phyloP scores from a whole-genome alignment of 2,113 vertebrate species.

The Thamnophis sirtalis region DNA sequence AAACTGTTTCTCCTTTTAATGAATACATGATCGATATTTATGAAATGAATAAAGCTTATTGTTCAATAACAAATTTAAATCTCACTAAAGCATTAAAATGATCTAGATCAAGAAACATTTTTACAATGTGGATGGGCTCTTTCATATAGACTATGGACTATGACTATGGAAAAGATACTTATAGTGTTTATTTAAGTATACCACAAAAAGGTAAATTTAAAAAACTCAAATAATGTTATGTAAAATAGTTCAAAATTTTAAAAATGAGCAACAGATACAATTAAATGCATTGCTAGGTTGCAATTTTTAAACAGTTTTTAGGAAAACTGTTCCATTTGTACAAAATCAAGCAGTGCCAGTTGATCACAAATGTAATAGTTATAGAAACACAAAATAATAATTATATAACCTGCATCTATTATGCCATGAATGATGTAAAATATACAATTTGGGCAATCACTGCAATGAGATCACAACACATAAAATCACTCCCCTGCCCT shows the following conservation, averaged over 20 bases:
- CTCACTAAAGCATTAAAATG: neutral
- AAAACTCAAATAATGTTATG: neutral
- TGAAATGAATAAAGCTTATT: neutral
- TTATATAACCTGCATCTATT: neutral
- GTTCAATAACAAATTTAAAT: neutral
- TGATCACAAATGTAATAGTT: neutral
- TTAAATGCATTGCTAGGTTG: neutral
- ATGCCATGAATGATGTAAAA: neutral
- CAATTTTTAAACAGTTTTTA: neutral
- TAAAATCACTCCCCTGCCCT: neutral
- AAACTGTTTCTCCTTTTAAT: neutral
- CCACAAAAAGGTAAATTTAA: neutral
- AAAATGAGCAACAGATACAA: neutral
- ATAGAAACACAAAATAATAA: neutral
- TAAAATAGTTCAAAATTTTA: neutral
- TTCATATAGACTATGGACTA: neutral
- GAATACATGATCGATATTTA: neutral
- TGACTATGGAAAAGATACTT: neutral
- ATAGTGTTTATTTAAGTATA: neutral
- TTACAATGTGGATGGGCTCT: neutral
- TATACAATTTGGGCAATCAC: neutral
- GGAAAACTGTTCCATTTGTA: neutral
- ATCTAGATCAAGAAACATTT: constrained; percentile 1
- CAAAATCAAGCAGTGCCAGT: neutral
- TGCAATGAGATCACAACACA: neutral